phyloP scores from a whole-genome alignment of 2,113 vertebrate species.

The Ceratotherium simum region DNA sequence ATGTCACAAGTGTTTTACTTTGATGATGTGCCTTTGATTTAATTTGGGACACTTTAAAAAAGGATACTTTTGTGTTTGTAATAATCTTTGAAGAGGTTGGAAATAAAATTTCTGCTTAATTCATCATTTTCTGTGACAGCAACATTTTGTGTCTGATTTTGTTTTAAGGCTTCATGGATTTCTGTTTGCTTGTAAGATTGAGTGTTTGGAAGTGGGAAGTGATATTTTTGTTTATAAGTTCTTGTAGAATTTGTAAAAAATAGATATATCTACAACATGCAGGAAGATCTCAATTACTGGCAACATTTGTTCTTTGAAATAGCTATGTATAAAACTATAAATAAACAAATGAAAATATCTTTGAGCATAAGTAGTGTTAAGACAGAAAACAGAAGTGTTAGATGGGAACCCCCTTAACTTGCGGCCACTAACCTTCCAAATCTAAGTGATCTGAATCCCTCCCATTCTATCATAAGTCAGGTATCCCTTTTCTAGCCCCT shows the following conservation, averaged over 20 bases:
- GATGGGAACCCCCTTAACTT: background rate
- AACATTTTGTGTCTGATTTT: constrained; percentile 50
- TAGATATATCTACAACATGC: background rate
- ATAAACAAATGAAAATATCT: background rate
- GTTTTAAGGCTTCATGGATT: constrained; percentile 18
- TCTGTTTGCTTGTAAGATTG: constrained; percentile 41
- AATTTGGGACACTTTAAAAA: constrained; percentile 81
- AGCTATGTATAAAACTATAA: background rate
- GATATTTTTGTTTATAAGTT: constrained; percentile 24
- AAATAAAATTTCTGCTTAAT: constrained; percentile 85
- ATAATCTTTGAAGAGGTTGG: constrained; percentile 82
- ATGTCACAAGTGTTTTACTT: constrained; percentile 52
- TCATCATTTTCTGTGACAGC: constrained; percentile 57
- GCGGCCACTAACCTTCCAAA: background rate
- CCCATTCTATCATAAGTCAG: background rate
- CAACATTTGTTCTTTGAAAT: constrained; percentile 28
- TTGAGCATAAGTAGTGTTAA: background rate
- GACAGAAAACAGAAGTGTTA: background rate
- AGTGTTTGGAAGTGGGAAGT: background rate
- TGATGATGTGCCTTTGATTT: constrained; percentile 79
- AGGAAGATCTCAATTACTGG: background rate
- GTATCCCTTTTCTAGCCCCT: background rate
- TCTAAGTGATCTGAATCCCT: background rate
- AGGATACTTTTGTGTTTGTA: constrained; percentile 80
- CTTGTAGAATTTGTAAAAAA: constrained; percentile 41